Evolutionary conservation across 1,140 invertebrate genomes (phyloP).

Genomic region (Anthonomus grandis): DNA sequence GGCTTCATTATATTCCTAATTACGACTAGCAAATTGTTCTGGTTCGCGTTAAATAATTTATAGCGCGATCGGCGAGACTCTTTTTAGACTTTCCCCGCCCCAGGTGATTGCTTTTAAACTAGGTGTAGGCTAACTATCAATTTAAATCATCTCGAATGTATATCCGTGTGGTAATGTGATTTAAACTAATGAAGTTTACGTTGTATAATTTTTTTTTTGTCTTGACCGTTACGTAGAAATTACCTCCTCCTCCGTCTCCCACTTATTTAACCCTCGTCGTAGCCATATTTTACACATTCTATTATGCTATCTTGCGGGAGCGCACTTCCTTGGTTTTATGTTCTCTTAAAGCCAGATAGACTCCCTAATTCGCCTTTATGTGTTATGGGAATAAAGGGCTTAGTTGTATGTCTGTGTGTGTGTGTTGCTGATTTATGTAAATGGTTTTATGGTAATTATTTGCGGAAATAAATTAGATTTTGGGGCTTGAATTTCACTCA

Average conservation of each 20-base stretch:
- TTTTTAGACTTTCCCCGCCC: conserved; percentile 13
- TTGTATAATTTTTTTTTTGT: too few relatives aligned
- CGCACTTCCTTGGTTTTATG: conserved; percentile 26
- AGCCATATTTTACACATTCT: conserved; percentile 27
- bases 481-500: too few relatives aligned
- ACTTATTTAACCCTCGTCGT: too few relatives aligned
- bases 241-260: too few relatives aligned
- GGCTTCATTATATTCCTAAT: conserved; percentile 20
- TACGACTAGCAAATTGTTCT: conserved; percentile 22
- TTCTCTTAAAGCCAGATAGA: conserved; percentile 21
- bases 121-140: conserved; percentile 15
- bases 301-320: conserved; percentile 25
- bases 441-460: conserved; percentile 25
- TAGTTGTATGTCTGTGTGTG: too few relatives aligned
- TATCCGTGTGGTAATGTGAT: too few relatives aligned
- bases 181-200: too few relatives aligned
- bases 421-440: conserved; percentile 25
- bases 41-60: conserved; percentile 19
- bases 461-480: conserved; percentile 23
- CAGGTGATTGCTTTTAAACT: conserved; percentile 15
- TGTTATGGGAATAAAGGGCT: conserved; percentile 24
- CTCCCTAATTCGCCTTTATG: conserved; percentile 25
- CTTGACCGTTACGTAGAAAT: too few relatives aligned
- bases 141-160: too few relatives aligned
- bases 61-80: not conserved